Percentiles rank a stretch among this genome's conserved stretches.
These are phyloP conservation scores for Xiphophorus hellerii DNA, from an alignment of 2,113 vertebrate genomes.

Conservation along the genomic window DNA sequence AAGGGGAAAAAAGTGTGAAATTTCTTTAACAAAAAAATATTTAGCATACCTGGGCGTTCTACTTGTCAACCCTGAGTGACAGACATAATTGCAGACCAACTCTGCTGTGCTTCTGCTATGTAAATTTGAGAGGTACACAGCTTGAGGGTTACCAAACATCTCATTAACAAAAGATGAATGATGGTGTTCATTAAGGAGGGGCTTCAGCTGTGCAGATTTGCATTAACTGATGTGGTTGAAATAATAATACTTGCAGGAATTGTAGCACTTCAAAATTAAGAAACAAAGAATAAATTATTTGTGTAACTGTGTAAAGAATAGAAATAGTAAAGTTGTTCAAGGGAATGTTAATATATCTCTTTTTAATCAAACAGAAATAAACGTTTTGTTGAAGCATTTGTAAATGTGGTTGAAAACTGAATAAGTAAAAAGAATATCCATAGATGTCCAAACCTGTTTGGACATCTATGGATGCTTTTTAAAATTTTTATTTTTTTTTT, in stretches of 20 bases:
- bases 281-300: not conserved
- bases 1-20: too few relatives aligned
- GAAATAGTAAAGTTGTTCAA: too few relatives aligned
- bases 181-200: not conserved
- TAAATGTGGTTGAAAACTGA: too few relatives aligned
- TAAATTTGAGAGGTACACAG: not conserved
- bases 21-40: not conserved
- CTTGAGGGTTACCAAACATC: not conserved
- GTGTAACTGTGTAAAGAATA: too few relatives aligned
- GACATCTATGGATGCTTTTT: too few relatives aligned
- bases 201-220: not conserved
- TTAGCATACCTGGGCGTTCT: not conserved
- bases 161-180: constrained; percentile 2
- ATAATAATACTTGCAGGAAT: not conserved
- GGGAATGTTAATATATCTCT: too few relatives aligned
- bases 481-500: too few relatives aligned
- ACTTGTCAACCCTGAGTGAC: constrained; percentile 4
- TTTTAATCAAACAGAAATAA: too few relatives aligned
- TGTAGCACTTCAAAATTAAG: not conserved
- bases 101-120: not conserved
- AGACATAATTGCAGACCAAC: not conserved
- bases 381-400: too few relatives aligned
- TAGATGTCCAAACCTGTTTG: too few relatives aligned
- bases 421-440: too few relatives aligned
- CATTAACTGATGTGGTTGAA: not conserved